These are phyloP conservation scores for Lepus europaeus DNA, from an alignment of 2,113 vertebrate genomes.

Conservation along the genomic window DNA sequence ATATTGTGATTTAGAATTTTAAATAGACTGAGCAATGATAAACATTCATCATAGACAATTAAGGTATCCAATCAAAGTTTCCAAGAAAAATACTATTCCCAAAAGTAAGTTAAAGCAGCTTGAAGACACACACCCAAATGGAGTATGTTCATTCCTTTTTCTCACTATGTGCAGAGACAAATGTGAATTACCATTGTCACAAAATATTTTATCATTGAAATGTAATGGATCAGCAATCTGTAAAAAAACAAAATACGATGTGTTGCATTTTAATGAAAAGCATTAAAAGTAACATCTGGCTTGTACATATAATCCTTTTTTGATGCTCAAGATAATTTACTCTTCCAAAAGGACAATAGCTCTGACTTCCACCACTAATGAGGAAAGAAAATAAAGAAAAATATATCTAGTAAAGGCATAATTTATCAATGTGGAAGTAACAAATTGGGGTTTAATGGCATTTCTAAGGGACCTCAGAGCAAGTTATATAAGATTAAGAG, in stretches of 20 bases:
- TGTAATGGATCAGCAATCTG: conserved; percentile 40
- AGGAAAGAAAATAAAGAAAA: conserved; percentile 61
- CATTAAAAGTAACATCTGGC: conserved; percentile 37
- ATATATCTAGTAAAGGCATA: background rate
- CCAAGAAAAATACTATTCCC: conserved; percentile 58
- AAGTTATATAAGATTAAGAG: background rate
- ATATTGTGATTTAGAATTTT: conserved; percentile 69
- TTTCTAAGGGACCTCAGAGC: background rate
- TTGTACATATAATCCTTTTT: background rate
- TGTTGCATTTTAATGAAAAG: conserved; percentile 59
- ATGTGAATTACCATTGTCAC: conserved; percentile 52
- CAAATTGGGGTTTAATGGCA: background rate
- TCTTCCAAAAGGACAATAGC: conserved; percentile 11
- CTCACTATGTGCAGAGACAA: conserved; percentile 40
- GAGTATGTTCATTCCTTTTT: background rate
- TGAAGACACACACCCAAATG: conserved; percentile 26
- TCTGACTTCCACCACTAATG: conserved; percentile 39
- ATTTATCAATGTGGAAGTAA: conserved; percentile 10
- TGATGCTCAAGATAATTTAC: conserved; percentile 45
- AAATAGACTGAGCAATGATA: conserved; percentile 54
- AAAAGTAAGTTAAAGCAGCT: conserved; percentile 53
- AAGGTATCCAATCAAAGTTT: conserved; percentile 63
- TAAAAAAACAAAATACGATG: conserved; percentile 34
- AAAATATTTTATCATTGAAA: conserved; percentile 60
- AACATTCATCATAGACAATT: conserved; percentile 72